A percentile compares a stretch with the other conserved stretches of the same genome.
Conservation (phyloP, 1,140 invertebrate genomes). For the Drosophila teissieri region DNA sequence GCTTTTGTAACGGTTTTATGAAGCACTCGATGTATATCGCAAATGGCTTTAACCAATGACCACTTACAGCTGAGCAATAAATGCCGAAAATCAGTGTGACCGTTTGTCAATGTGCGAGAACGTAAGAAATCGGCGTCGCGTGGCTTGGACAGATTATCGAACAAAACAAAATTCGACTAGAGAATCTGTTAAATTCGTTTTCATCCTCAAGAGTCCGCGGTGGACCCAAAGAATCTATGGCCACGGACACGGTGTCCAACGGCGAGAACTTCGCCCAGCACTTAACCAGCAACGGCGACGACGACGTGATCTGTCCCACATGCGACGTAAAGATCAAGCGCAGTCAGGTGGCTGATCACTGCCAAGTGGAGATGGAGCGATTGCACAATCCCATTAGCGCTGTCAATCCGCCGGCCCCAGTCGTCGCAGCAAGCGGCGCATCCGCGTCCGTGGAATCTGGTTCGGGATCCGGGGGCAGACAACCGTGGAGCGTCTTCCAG, state of each 20-base stretch:
- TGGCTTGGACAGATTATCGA: conserved; percentile 31
- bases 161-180: conserved; percentile 33
- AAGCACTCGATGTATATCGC: conserved; percentile 1
- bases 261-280: conserved; percentile 86
- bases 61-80: neutral
- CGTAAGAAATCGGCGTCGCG: conserved; percentile 37
- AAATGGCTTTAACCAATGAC: neutral
- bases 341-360: conserved; percentile 91
- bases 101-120: neutral
- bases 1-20: neutral
- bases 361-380: conserved; percentile 90
- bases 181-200: no score
- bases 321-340: conserved; percentile 91
- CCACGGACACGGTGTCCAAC: conserved; percentile 82
- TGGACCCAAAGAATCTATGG: conserved; percentile 53
- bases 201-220: neutral
- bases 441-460: conserved; percentile 10
- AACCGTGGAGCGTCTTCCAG: conserved; percentile 78
- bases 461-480: conserved; percentile 71
- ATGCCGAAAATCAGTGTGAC: conserved; percentile 7
- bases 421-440: neutral
- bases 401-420: neutral
- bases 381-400: conserved; percentile 85
- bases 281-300: conserved; percentile 80
- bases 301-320: conserved; percentile 88